A percentile compares a stretch with the other conserved stretches of the same genome.
phyloP scores from a whole-genome alignment of 1,140 invertebrate genomes.

The Brachionus rotundiformis region DNA sequence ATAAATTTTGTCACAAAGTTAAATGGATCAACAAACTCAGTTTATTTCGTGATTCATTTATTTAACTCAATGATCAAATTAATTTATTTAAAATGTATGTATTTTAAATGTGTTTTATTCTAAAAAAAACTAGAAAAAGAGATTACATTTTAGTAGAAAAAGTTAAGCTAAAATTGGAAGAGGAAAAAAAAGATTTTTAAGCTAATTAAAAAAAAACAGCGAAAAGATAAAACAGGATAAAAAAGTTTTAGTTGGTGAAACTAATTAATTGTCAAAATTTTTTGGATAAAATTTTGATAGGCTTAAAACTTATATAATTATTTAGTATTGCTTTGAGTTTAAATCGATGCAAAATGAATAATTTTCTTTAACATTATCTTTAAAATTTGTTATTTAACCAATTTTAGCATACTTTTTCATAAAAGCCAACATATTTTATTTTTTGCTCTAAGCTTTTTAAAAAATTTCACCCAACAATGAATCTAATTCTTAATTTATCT shows the following conservation, averaged over 20 bases:
- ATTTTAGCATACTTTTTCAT: neutral
- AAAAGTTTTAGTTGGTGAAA: neutral
- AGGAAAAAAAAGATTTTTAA: no score
- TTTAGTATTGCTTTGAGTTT: neutral
- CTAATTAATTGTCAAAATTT: neutral
- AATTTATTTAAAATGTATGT: no score
- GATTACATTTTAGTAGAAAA: no score
- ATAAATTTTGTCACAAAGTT: no score
- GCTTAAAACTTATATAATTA: no score
- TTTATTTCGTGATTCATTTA: no score
- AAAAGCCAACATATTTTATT: neutral
- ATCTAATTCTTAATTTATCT: neutral
- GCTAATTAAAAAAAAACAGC: neutral
- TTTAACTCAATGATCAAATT: no score
- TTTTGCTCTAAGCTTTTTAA: neutral
- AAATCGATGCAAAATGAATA: neutral
- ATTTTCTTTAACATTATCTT: neutral
- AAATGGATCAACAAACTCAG: no score
- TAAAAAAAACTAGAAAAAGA: no score
- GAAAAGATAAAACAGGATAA: neutral
- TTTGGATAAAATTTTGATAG: no score
- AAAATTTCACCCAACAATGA: neutral
- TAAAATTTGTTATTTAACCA: neutral
- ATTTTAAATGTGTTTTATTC: no score
- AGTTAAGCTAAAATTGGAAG: no score